Conservation (phyloP, 2,888 invertebrate species). For the Ligdia adustata region DNA sequence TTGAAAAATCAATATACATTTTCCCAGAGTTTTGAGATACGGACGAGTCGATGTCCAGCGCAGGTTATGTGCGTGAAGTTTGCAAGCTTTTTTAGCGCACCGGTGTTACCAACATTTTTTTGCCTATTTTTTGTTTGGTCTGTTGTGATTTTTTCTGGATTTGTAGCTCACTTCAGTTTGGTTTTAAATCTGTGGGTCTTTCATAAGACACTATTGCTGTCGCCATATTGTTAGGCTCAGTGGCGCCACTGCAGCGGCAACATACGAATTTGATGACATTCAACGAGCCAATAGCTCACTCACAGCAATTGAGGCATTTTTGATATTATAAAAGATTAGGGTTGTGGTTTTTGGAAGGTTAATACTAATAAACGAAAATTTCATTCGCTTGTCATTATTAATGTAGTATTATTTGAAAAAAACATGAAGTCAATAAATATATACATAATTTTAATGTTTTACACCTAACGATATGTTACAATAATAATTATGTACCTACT, state of each 20-base stretch:
- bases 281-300: too few relatives aligned
- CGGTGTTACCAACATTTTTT: conserved; percentile 85
- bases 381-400: too few relatives aligned
- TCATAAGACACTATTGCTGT: conserved; percentile 52
- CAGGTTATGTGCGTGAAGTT: conserved; percentile 85
- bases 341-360: too few relatives aligned
- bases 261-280: background rate
- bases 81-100: conserved; percentile 85
- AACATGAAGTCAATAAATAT: too few relatives aligned
- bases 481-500: too few relatives aligned
- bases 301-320: too few relatives aligned
- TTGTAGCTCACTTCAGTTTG: conserved; percentile 70
- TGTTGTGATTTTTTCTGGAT: conserved; percentile 83
- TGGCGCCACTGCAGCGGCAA: conserved; percentile 50
- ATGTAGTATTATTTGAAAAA: too few relatives aligned
- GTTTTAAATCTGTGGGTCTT: conserved; percentile 65
- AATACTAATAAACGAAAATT: too few relatives aligned
- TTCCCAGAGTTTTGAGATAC: conserved; percentile 82
- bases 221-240: conserved; percentile 36
- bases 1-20: conserved; percentile 85
- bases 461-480: too few relatives aligned
- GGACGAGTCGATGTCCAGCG: conserved; percentile 85
- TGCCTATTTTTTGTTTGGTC: conserved; percentile 82
- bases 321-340: too few relatives aligned
- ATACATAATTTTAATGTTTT: too few relatives aligned